Percentiles rank a stretch among this genome's conserved stretches.
These are phyloP conservation scores for Drosophila leonis DNA, from an alignment of 2,888 invertebrate genomes.

Conservation along the genomic window DNA sequence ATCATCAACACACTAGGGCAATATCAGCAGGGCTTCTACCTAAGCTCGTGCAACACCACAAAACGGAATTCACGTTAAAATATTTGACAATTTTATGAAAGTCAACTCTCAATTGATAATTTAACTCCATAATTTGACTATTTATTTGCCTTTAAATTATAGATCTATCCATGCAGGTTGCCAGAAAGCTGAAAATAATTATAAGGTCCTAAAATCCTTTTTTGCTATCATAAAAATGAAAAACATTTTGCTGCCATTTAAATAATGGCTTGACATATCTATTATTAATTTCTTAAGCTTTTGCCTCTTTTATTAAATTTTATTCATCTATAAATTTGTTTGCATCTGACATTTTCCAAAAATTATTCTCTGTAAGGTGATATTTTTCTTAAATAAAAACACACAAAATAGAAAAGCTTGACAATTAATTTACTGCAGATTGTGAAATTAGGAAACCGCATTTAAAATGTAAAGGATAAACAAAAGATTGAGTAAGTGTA, in stretches of 20 bases:
- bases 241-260: background rate
- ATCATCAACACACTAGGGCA: constrained; percentile 33
- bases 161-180: background rate
- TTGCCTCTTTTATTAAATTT: background rate
- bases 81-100: constrained; percentile 23
- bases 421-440: background rate
- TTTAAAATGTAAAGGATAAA: background rate
- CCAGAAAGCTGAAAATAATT: background rate
- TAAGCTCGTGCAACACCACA: constrained; percentile 14
- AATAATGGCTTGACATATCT: background rate
- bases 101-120: constrained; percentile 38
- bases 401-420: background rate
- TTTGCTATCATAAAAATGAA: background rate
- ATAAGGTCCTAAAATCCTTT: background rate
- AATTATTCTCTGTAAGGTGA: background rate
- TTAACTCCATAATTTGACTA: constrained; percentile 17
- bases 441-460: background rate
- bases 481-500: background rate
- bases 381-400: background rate
- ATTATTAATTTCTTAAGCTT: background rate
- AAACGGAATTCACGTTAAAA: constrained; percentile 4
- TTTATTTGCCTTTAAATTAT: constrained; percentile 24
- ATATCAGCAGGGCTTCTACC: constrained; percentile 15
- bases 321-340: background rate
- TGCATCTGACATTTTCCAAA: background rate